These are phyloP conservation scores for Phalacrocorax brasilianus DNA, from an alignment of 2,113 vertebrate species.

Conservation along the genomic window DNA sequence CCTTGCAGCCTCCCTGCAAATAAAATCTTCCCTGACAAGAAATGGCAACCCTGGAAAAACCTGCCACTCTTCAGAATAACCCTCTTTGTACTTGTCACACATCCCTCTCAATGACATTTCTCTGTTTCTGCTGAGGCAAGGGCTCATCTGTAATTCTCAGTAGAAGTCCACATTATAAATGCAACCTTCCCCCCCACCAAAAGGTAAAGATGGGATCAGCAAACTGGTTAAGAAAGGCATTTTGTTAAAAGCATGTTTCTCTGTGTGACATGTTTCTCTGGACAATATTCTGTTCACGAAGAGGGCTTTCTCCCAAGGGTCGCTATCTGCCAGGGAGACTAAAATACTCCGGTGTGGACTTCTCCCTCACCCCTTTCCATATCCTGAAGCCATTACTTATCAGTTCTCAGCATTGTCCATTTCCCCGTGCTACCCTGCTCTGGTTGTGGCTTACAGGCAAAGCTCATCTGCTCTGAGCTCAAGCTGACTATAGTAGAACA, in stretches of 20 bases:
- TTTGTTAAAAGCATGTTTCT: background rate
- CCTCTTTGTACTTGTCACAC: background rate
- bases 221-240: background rate
- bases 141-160: background rate
- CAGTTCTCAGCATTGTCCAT: fast-evolving
- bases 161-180: background rate
- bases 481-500: background rate
- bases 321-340: background rate
- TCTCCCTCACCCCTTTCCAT: background rate
- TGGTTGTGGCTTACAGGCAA: background rate
- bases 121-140: slow-evolving; percentile 2
- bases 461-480: background rate
- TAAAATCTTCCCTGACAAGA: background rate
- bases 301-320: background rate
- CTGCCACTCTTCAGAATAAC: background rate
- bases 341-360: background rate
- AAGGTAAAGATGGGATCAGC: background rate
- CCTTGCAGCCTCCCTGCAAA: background rate
- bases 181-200: background rate
- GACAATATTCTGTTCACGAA: background rate
- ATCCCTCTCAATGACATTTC: background rate
- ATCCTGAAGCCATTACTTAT: background rate
- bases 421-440: background rate
- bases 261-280: background rate
- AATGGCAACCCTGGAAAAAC: background rate